Evolutionary conservation across 2,797 vertebrate genomes (phyloP).

Genomic region (Alectoris magna): DNA sequence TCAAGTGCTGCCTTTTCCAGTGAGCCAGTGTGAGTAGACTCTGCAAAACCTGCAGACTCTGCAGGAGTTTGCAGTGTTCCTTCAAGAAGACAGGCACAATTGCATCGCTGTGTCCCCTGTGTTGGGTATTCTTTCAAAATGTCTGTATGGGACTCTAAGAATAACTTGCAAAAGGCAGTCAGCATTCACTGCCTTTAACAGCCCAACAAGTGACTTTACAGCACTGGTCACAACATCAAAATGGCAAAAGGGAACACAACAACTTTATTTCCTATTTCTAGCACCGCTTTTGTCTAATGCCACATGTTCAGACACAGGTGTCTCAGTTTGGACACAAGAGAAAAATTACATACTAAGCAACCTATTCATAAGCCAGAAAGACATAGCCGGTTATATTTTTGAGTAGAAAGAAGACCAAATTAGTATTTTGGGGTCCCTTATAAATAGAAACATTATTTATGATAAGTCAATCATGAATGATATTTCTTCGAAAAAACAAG

Average conservation of each 20-base stretch:
- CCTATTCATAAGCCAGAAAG: not conserved
- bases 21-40: rapidly evolving
- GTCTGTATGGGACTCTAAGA: rapidly evolving
- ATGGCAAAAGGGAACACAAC: not conserved
- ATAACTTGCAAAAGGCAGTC: not conserved
- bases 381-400: not conserved
- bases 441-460: not conserved
- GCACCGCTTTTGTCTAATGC: not conserved
- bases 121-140: not conserved
- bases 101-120: not conserved
- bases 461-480: not conserved
- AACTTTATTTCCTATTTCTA: not conserved
- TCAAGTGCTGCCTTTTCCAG: not conserved
- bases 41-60: not conserved
- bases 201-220: not conserved
- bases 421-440: not conserved
- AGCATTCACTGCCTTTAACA: not conserved
- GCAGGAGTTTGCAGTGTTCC: not conserved
- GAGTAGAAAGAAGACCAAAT: not conserved
- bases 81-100: not conserved
- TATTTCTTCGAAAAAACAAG: not conserved
- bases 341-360: not conserved
- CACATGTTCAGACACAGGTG: not conserved
- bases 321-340: not conserved
- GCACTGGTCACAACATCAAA: not conserved